These are phyloP conservation scores for Eupithecia tripunctaria DNA, from an alignment of 2,888 invertebrate species.

Conservation along the genomic window DNA sequence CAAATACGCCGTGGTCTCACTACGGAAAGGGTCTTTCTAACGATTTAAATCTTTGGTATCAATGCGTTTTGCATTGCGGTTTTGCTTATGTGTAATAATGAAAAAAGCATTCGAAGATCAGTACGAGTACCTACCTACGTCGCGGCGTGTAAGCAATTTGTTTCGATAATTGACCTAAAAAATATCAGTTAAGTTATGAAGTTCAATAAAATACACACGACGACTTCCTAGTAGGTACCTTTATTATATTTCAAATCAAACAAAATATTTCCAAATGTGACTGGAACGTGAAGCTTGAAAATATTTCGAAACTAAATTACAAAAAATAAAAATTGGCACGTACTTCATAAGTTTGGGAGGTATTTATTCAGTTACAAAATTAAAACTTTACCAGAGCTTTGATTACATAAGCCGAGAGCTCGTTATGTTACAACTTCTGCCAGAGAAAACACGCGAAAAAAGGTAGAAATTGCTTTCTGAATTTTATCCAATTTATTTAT, in stretches of 20 bases:
- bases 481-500: constrained; percentile 5
- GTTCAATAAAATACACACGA: no score
- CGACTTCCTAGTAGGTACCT: no score
- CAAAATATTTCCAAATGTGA: not conserved
- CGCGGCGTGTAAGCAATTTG: not conserved
- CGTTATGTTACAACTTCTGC: constrained; percentile 10
- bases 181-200: no score
- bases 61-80: not conserved
- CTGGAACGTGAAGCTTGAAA: not conserved
- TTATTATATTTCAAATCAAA: no score
- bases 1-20: no score
- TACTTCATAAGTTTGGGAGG: constrained; percentile 13
- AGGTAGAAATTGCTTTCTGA: constrained; percentile 12
- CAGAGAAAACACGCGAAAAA: not conserved
- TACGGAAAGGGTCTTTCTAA: no score
- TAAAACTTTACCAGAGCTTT: constrained; percentile 12
- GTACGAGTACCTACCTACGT: not conserved
- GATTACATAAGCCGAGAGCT: constrained; percentile 22
- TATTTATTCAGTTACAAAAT: constrained; percentile 16
- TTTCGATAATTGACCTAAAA: no score
- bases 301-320: not conserved
- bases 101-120: not conserved
- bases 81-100: not conserved
- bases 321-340: not conserved
- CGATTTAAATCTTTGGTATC: no score